phyloP scores from a whole-genome alignment of 2,888 invertebrate species.

The Limenitis arthemis region DNA sequence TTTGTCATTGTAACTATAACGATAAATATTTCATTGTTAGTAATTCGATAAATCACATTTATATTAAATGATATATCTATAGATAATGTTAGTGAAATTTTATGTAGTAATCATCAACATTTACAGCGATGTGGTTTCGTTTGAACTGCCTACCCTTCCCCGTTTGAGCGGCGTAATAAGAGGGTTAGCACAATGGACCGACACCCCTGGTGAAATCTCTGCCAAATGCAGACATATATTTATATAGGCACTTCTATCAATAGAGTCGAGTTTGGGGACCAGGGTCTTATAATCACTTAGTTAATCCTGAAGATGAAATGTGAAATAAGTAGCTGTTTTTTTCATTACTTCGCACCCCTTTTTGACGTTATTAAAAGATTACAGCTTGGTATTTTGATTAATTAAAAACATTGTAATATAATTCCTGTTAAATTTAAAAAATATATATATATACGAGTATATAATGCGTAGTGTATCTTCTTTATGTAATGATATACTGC shows the following conservation, averaged over 20 bases:
- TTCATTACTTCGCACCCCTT: neutral
- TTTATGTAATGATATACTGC: too few relatives aligned
- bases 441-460: too few relatives aligned
- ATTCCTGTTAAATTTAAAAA: too few relatives aligned
- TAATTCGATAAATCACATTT: neutral
- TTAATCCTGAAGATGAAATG: conserved; percentile 9
- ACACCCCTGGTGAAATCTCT: conserved; percentile 55
- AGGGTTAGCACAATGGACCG: conserved; percentile 65
- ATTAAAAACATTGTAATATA: too few relatives aligned
- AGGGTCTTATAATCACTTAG: conserved; percentile 11
- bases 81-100: neutral
- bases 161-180: conserved; percentile 52
- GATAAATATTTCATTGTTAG: too few relatives aligned
- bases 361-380: neutral
- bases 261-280: conserved; percentile 12
- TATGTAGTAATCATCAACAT: neutral
- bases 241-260: conserved; percentile 14
- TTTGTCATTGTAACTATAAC: too few relatives aligned
- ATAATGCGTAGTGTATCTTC: too few relatives aligned
- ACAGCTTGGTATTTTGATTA: neutral
- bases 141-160: conserved; percentile 29
- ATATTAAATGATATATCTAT: neutral
- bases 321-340: conserved; percentile 1
- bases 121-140: conserved; percentile 7
- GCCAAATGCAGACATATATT: conserved; percentile 30